These are phyloP conservation scores for Eupithecia insigniata DNA, from an alignment of 2,888 invertebrate species.

Conservation along the genomic window DNA sequence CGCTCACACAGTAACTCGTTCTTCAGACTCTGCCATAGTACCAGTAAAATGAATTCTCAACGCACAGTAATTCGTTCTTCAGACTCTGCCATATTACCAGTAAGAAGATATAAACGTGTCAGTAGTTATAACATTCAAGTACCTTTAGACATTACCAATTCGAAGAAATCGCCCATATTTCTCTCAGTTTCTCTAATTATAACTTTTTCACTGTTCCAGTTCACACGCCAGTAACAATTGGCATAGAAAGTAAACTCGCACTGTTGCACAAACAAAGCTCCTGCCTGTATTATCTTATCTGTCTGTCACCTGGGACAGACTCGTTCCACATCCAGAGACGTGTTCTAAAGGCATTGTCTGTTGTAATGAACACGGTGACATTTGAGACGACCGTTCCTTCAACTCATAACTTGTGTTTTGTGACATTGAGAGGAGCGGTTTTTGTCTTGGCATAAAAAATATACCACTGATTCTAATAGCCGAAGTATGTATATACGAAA, in stretches of 20 bases:
- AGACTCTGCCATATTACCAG: too few relatives aligned
- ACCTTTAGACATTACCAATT: background rate
- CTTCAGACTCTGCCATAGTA: too few relatives aligned
- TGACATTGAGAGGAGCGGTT: background rate
- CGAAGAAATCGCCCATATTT: background rate
- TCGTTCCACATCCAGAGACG: background rate
- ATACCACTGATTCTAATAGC: too few relatives aligned
- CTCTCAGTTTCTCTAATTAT: slow-evolving; percentile 18
- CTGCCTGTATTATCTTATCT: background rate
- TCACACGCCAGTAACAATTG: slow-evolving; percentile 26
- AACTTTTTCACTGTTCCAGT: slow-evolving; percentile 24
- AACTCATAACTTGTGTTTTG: background rate
- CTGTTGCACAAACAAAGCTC: background rate
- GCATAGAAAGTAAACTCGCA: slow-evolving; percentile 14
- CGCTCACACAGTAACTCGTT: too few relatives aligned
- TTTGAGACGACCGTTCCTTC: background rate
- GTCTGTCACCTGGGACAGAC: slow-evolving; percentile 3
- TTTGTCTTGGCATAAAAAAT: background rate
- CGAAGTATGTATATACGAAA: too few relatives aligned
- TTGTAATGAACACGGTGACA: slow-evolving; percentile 5
- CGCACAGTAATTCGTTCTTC: too few relatives aligned
- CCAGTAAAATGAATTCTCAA: too few relatives aligned
- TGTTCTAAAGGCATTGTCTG: slow-evolving; percentile 9
- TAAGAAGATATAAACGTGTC: too few relatives aligned
- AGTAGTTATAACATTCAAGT: background rate